phyloP scores from a whole-genome alignment of 2,888 invertebrate genomes.

The Trypoxylon attenuatum region DNA sequence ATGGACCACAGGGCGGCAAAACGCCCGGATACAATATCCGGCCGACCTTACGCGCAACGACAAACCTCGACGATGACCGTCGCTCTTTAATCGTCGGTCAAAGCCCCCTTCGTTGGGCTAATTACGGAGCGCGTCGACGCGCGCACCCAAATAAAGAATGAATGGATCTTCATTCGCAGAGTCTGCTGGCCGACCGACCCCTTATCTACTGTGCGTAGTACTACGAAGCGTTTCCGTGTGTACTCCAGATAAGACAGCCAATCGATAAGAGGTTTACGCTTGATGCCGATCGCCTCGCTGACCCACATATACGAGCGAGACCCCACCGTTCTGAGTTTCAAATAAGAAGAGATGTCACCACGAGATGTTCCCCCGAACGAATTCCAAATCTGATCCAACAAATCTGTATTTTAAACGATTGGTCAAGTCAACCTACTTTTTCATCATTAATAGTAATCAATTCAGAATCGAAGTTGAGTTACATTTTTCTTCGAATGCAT shows the following conservation, averaged over 20 bases:
- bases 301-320: conserved; percentile 50
- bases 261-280: conserved; percentile 56
- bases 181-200: conserved; percentile 27
- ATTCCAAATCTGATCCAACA: conserved; percentile 1
- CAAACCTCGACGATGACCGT: conserved; percentile 13
- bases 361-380: neutral
- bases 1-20: neutral
- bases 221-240: conserved; percentile 55
- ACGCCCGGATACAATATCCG: conserved; percentile 35
- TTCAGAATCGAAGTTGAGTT: conserved; percentile 27
- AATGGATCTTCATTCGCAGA: conserved; percentile 32
- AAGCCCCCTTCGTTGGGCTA: conserved; percentile 29
- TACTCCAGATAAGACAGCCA: conserved; percentile 53
- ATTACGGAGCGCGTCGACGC: conserved; percentile 27
- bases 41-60: conserved; percentile 15
- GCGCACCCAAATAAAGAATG: conserved; percentile 38
- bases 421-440: conserved; percentile 36
- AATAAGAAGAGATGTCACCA: neutral
- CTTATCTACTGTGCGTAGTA: conserved; percentile 51
- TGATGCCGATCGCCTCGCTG: conserved; percentile 48
- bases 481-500: conserved; percentile 30
- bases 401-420: conserved; percentile 22
- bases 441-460: conserved; percentile 37
- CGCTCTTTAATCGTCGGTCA: conserved; percentile 31
- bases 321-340: neutral